Evolutionary conservation across 1,140 invertebrate species (phyloP).

Genomic region (Steinernema feltiae): DNA sequence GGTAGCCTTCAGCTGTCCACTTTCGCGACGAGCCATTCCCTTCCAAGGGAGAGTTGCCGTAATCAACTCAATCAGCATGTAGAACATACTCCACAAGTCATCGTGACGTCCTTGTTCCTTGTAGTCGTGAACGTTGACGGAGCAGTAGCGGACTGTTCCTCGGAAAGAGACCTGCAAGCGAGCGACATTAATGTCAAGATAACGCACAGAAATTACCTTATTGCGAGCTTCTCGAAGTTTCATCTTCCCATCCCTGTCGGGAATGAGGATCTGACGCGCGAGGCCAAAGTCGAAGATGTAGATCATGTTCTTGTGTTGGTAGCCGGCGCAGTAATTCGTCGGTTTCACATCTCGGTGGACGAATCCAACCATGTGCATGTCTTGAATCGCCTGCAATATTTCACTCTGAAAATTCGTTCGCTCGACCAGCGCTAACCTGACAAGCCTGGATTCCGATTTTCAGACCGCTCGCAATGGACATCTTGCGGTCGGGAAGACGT

Average conservation of each 20-base stretch:
- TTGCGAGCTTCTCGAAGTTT: slow-evolving; percentile 39
- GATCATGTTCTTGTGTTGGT: slow-evolving; percentile 22
- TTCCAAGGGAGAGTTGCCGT: slow-evolving; percentile 93
- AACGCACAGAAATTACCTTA: no score
- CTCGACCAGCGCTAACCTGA: slow-evolving; percentile 12
- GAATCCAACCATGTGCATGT: slow-evolving; percentile 45
- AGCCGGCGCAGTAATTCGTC: slow-evolving; percentile 46
- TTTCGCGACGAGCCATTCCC: slow-evolving; percentile 37
- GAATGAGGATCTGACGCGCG: slow-evolving; percentile 44
- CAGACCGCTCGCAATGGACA: slow-evolving; percentile 31
- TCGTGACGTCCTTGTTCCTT: slow-evolving; percentile 67
- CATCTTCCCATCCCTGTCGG: slow-evolving; percentile 28
- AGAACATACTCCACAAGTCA: slow-evolving; percentile 90
- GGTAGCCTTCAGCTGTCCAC: slow-evolving; percentile 33
- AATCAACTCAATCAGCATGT: slow-evolving; percentile 67
- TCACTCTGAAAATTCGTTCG: background rate
- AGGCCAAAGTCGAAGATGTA: slow-evolving; percentile 52
- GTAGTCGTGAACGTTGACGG: slow-evolving; percentile 95
- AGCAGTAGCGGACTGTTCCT: slow-evolving; percentile 95
- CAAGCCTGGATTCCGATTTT: slow-evolving; percentile 39
- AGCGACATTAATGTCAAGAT: background rate
- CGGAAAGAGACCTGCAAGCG: slow-evolving; percentile 59
- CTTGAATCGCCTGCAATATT: slow-evolving; percentile 27
- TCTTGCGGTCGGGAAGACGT: slow-evolving; percentile 36
- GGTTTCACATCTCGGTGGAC: slow-evolving; percentile 52